Evolutionary conservation across 2,113 vertebrate species (phyloP), one percentile per base, ranked within the genome.

Genomic region (Myxocyprinus asiaticus): DNA sequence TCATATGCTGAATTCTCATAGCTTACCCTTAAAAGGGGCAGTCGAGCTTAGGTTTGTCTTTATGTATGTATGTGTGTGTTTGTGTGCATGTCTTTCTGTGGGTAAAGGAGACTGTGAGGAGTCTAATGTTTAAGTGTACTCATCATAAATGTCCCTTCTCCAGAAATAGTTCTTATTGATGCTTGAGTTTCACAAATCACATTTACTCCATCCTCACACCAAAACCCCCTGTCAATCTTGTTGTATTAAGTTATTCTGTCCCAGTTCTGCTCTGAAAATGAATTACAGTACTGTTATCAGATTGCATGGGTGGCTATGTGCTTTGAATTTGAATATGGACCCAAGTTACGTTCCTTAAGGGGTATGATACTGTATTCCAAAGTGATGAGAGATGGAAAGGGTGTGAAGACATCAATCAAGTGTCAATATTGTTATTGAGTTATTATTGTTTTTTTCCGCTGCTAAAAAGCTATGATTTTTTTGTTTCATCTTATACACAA

Each of bases 381-480:
- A 94, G 95, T 89, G 93, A 83, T 94, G 92, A 89, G 90, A 84
- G 92, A 92, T 88, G 85, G 88, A 92, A 89, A 94, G 92, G 91
- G 92, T 94, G 92, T 94, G 93, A 95, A 94, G 93, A 93, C 87
- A 86, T 94, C 92, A 93, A 94, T 88, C 90, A 94, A 94, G 90
- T 93, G 88, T 93, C 90, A 93, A 91, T 93, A 93, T 90, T 92
- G 82, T 85, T 90, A 89, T 90, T 87, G 87, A 90, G 88, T 88
- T 91, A 86, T 85, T 64, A 88, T 86, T 82, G 78, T 91, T 94
- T 93, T 93, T 96, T 96, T 96, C 94, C 95, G 97, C 97, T 98
- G 96, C 97, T 98, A 98, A 95, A 91, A 96, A 96, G 96, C 97
- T 97, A 95, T 95, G 92, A 96, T 95, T 95, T 83, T 33, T 88